Evolutionary conservation across 2,113 vertebrate genomes (phyloP).

Genomic region (Thalassoma bifasciatum): DNA sequence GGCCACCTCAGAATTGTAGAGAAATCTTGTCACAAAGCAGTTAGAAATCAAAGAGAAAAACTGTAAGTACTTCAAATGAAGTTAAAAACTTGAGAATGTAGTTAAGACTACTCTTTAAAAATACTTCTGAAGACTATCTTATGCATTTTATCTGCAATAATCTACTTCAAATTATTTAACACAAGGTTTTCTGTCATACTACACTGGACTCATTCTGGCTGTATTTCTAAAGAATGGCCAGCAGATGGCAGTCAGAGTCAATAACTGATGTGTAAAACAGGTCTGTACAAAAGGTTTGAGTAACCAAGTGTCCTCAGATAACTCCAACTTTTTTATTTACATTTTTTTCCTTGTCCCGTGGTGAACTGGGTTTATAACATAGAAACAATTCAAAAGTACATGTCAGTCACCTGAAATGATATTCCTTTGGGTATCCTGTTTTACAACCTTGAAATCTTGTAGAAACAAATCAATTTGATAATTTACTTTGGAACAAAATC

Average conservation of each 20-base stretch:
- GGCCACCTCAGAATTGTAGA: neutral
- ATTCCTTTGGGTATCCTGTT: neutral
- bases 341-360: no score
- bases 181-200: neutral
- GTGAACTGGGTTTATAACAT: neutral
- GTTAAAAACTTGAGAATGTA: no score
- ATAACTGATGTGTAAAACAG: neutral
- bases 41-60: no score
- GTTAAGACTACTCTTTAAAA: no score
- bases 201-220: neutral
- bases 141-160: neutral
- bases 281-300: neutral
- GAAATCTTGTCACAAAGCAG: neutral
- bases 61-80: no score
- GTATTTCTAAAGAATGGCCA: constrained; percentile 25
- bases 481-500: no score
- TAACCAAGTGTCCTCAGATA: neutral
- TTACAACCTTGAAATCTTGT: neutral
- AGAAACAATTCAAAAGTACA: no score
- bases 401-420: no score
- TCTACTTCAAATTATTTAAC: no score
- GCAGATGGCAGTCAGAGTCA: constrained; percentile 31
- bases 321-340: neutral
- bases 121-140: neutral
- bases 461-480: no score